Conservation (phyloP, 2,797 vertebrate genomes). For the Hephaestus fuliginosus region DNA sequence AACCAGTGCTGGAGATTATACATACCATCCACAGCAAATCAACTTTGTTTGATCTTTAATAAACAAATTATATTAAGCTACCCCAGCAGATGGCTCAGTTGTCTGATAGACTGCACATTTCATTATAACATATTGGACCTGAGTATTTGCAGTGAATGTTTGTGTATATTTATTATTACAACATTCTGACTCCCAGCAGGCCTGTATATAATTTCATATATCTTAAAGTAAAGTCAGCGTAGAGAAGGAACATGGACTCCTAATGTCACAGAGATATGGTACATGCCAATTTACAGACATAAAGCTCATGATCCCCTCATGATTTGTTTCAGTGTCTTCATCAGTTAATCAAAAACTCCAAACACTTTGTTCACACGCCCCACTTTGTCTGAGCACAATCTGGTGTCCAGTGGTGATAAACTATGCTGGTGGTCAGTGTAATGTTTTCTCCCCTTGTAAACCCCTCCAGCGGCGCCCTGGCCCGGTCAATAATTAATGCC, state of each 20-base stretch:
- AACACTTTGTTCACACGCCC: conserved; percentile 14
- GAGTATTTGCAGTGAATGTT: not conserved
- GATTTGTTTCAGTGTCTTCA: not conserved
- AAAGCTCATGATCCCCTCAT: not conserved
- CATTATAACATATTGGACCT: not conserved
- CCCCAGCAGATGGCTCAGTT: too few relatives aligned
- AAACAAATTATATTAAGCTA: too few relatives aligned
- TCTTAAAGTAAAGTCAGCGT: not conserved
- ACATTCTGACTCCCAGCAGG: not conserved
- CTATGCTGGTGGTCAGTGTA: conserved; percentile 62
- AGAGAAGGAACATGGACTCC: not conserved
- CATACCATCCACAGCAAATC: not conserved
- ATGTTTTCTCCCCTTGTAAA: conserved; percentile 78
- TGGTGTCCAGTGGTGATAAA: conserved; percentile 69
- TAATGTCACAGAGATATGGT: not conserved
- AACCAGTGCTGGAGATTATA: too few relatives aligned
- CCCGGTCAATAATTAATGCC: conserved; percentile 81
- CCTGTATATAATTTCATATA: not conserved
- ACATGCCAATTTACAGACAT: not conserved
- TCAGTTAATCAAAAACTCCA: not conserved
- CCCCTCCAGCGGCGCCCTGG: conserved; percentile 57
- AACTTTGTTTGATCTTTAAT: not conserved
- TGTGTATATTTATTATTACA: too few relatives aligned
- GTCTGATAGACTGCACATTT: not conserved
- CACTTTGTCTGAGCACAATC: conserved; percentile 43